A percentile compares a stretch with the other conserved stretches of the same genome.
Evolutionary conservation across 1,140 invertebrate species (phyloP).

Genomic region (Helicoverpa armigera): DNA sequence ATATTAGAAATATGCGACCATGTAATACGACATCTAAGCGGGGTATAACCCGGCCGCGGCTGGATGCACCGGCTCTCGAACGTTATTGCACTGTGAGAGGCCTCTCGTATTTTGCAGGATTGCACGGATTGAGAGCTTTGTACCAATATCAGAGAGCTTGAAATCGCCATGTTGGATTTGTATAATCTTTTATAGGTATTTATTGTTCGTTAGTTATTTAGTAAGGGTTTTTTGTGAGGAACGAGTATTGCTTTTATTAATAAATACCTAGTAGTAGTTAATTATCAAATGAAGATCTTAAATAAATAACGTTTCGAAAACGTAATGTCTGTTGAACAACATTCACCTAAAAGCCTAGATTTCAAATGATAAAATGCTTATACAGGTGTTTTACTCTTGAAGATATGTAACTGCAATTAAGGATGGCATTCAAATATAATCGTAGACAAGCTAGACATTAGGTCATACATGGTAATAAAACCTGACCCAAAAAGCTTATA

Average conservation of each 20-base stretch:
- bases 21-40: not conserved
- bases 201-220: not conserved
- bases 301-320: not conserved
- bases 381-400: slow-evolving; percentile 4
- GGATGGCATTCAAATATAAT: not conserved
- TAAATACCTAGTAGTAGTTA: too few species aligned
- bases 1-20: slow-evolving; percentile 34
- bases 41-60: slow-evolving; percentile 2
- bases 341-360: not conserved
- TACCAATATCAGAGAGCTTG: slow-evolving; percentile 4
- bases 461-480: slow-evolving; percentile 2
- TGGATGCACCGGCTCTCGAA: not conserved
- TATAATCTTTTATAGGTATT: slow-evolving; percentile 1
- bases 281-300: too few species aligned
- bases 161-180: slow-evolving; percentile 14
- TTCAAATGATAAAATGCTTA: not conserved
- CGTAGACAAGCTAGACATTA: not conserved
- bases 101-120: slow-evolving; percentile 36
- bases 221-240: not conserved
- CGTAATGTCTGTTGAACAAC: not conserved
- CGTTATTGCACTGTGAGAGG: slow-evolving; percentile 16
- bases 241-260: too few species aligned
- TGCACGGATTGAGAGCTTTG: slow-evolving; percentile 14
- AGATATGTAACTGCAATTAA: not conserved
- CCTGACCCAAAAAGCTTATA: slow-evolving; percentile 24